Percentiles rank a stretch among this genome's conserved stretches.
phyloP scores from a whole-genome alignment of 1,140 invertebrate genomes.

The Calliphora vicina region DNA sequence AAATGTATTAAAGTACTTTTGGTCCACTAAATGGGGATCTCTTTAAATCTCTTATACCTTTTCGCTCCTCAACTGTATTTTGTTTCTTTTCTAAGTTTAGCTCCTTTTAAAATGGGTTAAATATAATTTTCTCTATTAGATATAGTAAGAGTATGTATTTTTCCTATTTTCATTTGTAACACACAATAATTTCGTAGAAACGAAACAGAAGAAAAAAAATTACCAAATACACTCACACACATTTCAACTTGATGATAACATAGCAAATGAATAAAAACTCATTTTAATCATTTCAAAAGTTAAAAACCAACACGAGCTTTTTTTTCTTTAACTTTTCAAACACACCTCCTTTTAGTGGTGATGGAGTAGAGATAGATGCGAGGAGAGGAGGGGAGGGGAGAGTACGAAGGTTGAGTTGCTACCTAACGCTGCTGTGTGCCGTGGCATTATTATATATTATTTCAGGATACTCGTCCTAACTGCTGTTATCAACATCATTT shows the following conservation, averaged over 20 bases:
- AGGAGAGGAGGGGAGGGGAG: background rate
- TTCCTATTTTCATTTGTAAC: background rate
- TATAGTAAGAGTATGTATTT: background rate
- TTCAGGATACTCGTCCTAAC: background rate
- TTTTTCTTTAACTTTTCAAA: background rate
- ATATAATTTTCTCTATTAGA: background rate
- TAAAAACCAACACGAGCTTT: background rate
- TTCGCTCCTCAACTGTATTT: background rate
- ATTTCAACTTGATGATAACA: background rate
- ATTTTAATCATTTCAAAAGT: conserved; percentile 10
- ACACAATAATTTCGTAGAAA: background rate
- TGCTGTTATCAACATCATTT: background rate
- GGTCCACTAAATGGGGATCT: no score
- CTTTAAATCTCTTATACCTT: no score
- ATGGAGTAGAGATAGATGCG: no score
- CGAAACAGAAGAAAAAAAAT: background rate
- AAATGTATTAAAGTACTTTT: no score
- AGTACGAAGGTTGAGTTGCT: background rate
- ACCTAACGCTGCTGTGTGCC: no score
- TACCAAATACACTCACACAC: background rate
- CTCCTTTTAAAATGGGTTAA: background rate
- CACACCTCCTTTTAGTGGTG: no score
- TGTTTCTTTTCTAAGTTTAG: background rate
- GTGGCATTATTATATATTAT: background rate
- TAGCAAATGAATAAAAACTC: conserved; percentile 3